Evolutionary conservation across 2,888 invertebrate genomes (phyloP), one percentile per base, ranked within the genome.

Genomic region (Marronus borbonicus): DNA sequence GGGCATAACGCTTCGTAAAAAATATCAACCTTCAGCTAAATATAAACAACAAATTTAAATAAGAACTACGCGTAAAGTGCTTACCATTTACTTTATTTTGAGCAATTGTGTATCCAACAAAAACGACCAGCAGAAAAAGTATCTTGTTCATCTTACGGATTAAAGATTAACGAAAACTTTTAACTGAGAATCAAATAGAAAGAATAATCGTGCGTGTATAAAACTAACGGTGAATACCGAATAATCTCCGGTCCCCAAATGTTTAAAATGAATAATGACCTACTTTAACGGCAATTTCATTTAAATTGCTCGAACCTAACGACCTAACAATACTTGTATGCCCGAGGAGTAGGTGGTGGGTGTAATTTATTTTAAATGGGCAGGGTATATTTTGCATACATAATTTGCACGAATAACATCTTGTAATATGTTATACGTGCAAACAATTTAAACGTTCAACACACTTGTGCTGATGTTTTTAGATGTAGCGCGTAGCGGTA

Each of bases 1-100:
- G 92, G 90, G 79, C 93, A 93, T 39, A 91, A 85, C 69, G 93
- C 92, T 85, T 93, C 93, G 83, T 93, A 93, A 79, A 90, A 85
- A 78, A 91, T 84, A 7, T 91, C 91, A 4, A 93, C 89, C 58
- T 90, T 88, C n/a, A 93, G 80, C 88, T 76, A 62, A 68, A 74
- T 60, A 12, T 36, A 31, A n/a, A 44, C n/a, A 74, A 62, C 28
- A n/a, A 68, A 36, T 10, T 20, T 17, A 17, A 14, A 31, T 28
- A 28, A 62, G 7, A 31, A 1, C 28, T 12, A 31, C 31, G 12
- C 12, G 24, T 60, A 60, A 24, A 60, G 1, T 62, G 8, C 14
- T 62, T 28, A 31, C 12, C 62, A 28, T 7, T 68, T 24, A 68
- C 68, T 28, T 50, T 68, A n/a, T 68, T 17, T 50, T 49, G 24